Conservation (phyloP, 1,140 invertebrate genomes). For the Apis cerana region DNA sequence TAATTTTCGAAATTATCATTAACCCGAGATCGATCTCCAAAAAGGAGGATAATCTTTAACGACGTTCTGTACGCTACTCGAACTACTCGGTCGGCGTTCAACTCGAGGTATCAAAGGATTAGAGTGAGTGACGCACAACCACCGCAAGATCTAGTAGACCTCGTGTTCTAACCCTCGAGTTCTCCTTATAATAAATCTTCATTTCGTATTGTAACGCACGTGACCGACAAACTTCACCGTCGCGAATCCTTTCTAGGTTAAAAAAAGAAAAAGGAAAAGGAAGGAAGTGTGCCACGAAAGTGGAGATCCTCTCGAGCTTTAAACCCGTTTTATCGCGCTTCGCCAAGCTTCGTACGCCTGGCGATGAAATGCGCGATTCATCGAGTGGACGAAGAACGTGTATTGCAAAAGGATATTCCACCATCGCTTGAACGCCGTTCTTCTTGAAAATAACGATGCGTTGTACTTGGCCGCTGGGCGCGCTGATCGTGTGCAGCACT, state of each 20-base stretch:
- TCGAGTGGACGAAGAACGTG: neutral
- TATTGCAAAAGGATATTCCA: conserved; percentile 96
- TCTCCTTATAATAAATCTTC: conserved; percentile 56
- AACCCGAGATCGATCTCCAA: neutral
- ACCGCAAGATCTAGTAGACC: conserved; percentile 19
- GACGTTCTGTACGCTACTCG: no score
- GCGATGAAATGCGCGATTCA: conserved; percentile 23
- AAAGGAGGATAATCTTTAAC: neutral
- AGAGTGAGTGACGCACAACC: neutral
- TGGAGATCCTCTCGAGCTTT: conserved; percentile 37
- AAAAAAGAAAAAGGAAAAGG: neutral
- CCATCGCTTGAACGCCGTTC: conserved; percentile 99
- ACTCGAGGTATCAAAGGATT: neutral
- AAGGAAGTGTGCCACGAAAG: conserved; percentile 1
- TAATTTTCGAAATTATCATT: no score
- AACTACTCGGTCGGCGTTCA: neutral
- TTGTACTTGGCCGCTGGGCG: conserved; percentile 96
- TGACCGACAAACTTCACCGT: conserved; percentile 53
- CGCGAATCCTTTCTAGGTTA: conserved; percentile 1
- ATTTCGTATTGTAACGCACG: conserved; percentile 46
- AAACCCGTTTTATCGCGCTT: conserved; percentile 19
- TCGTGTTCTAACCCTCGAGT: conserved; percentile 2
- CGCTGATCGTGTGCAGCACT: conserved; percentile 98
- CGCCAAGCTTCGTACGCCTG: neutral
- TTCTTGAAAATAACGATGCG: conserved; percentile 99